Base-by-base conservation (phyloP, 2,888 invertebrate genomes). In the Drosophila atroscutellata region DNA sequence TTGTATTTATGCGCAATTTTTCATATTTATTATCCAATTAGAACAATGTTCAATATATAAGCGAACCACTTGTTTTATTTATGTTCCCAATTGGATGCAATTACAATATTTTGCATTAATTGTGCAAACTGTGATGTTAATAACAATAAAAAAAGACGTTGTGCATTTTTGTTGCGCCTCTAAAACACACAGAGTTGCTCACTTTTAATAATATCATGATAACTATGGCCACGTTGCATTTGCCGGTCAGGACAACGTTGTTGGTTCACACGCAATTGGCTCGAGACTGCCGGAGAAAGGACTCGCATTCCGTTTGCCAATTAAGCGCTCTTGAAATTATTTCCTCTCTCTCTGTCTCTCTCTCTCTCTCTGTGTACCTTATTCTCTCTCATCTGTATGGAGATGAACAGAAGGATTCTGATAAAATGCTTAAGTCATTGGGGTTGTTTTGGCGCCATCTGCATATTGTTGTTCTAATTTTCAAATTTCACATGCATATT, bases 241-340 rank as follows among this genome's bases (percentile, higher is more conserved):
- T 64, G 77, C 70, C 81, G 74, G 78, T 49, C 62, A 70, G 65
- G 68, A 65, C 64, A 67, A 75, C 81, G 81, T 77, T 81, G 75
- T 80, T 77, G 65, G 75, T 71, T 71, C 67, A 63, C 62, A 78
- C 81, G 62, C 81, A 80, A 75, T 80, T 71, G 75, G 62, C 71
- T 75, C 78, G 65, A 80, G 55, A 80, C 81, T 80, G 77, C 67
- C 65, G 56, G 55, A 64, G 68, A 72, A 59, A 50, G 30, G 55
- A 72, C 59, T 62, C 63, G 66, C 36, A 63, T 62, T 42, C 58
- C 51, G 28, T 37, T 72, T 61, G 69, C 74, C 69, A 62, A 70
- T 58, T 62, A 56, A 51, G 45, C 51, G 54, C 56, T 36, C 36
- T 34, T 47, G 60, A 75, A 75, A 34, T 63, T 49, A 47, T 8